Percentiles rank a stretch among this genome's conserved stretches.
Conservation (phyloP, 2,113 vertebrate species). For the Periophthalmus modestus region DNA sequence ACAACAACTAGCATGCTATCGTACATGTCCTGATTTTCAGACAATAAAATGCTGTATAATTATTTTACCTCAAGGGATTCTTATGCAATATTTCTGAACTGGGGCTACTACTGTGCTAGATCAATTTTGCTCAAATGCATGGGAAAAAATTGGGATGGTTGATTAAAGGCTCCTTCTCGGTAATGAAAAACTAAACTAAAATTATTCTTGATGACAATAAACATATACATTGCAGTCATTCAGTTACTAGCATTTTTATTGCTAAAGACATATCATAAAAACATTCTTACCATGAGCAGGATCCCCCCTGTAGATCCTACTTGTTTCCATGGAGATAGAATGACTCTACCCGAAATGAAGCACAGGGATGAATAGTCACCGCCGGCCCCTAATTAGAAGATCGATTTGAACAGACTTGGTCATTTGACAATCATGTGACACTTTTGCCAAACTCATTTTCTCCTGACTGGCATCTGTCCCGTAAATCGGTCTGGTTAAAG, state of each 20-base stretch:
- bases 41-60: no score
- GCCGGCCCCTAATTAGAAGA: not conserved
- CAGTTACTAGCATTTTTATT: not conserved
- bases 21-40: no score
- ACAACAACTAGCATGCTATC: no score
- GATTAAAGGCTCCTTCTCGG: no score
- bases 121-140: no score
- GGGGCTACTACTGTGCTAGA: no score
- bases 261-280: not conserved
- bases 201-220: not conserved
- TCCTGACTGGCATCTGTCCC: conserved; percentile 29
- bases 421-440: not conserved
- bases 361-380: not conserved
- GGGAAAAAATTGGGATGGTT: no score
- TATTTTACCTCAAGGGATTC: no score
- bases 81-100: no score
- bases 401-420: not conserved
- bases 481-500: conserved; percentile 14
- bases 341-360: no score
- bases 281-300: not conserved
- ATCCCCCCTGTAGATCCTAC: not conserved
- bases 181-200: no score
- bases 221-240: not conserved
- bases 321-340: not conserved
- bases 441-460: conserved; percentile 8